phyloP scores from a whole-genome alignment of 2,888 invertebrate species.

The Rhagium mordax region DNA sequence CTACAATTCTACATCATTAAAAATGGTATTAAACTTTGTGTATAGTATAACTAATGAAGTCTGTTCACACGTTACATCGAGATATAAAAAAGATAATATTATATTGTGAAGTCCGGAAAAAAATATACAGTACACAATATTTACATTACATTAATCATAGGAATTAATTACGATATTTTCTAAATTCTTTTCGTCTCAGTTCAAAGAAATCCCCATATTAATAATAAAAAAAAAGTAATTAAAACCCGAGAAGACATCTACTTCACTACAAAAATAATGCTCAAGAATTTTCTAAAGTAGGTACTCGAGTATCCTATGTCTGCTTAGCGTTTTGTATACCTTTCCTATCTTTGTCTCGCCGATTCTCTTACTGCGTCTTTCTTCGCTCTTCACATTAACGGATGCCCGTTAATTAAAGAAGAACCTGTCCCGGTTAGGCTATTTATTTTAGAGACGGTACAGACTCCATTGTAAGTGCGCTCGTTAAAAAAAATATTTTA shows the following conservation, averaged over 20 bases:
- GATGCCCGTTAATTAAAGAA: constrained; percentile 64
- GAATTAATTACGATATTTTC: constrained; percentile 36
- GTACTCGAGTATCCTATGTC: constrained; percentile 49
- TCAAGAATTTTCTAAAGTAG: constrained; percentile 3
- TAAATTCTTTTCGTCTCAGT: constrained; percentile 15
- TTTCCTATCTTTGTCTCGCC: constrained; percentile 52
- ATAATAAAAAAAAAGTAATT: constrained; percentile 21
- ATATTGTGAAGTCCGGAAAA: constrained; percentile 49
- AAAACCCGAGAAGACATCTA: constrained; percentile 30
- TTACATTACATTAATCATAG: constrained; percentile 29
- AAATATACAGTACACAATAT: constrained; percentile 28
- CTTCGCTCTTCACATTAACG: constrained; percentile 60
- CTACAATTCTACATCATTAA: constrained; percentile 40
- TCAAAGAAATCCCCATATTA: constrained; percentile 1
- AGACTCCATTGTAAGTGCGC: constrained; percentile 51
- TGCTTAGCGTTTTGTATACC: constrained; percentile 54
- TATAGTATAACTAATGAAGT: constrained; percentile 57
- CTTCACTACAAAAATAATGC: constrained; percentile 46
- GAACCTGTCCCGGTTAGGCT: constrained; percentile 60
- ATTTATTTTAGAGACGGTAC: constrained; percentile 62
- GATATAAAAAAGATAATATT: constrained; percentile 43
- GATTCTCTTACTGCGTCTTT: constrained; percentile 39
- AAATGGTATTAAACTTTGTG: constrained; percentile 42
- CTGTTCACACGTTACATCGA: constrained; percentile 59
- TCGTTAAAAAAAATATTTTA: constrained; percentile 45